Evolutionary conservation across 1,140 invertebrate species (phyloP).

Genomic region (Nymphalis io): DNA sequence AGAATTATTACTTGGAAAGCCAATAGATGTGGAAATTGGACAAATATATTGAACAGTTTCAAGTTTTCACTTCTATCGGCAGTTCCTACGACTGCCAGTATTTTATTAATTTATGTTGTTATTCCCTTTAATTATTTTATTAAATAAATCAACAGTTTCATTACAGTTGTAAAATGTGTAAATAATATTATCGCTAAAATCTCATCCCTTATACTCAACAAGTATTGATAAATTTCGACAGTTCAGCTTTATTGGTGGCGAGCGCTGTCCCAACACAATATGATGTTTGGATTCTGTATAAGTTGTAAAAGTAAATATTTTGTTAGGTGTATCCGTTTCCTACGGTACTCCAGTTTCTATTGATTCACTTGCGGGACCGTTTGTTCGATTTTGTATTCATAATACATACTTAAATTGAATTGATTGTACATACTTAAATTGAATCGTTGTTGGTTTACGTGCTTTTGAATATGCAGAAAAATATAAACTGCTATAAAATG

Average conservation of each 20-base stretch:
- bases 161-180: neutral
- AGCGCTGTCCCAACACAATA: conserved; percentile 18
- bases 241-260: conserved; percentile 21
- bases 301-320: conserved; percentile 12
- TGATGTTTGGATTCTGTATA: conserved; percentile 13
- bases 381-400: neutral
- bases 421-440: too few species aligned
- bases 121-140: too few species aligned
- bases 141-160: too few species aligned
- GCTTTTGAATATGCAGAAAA: too few species aligned
- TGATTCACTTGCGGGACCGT: neutral
- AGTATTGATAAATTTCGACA: conserved; percentile 14
- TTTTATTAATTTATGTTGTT: too few species aligned
- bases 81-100: too few species aligned
- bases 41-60: too few species aligned
- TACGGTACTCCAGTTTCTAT: conserved; percentile 11
- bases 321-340: conserved; percentile 1
- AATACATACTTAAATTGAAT: neutral
- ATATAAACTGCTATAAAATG: too few species aligned
- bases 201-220: neutral
- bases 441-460: too few species aligned
- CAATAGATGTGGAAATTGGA: too few species aligned
- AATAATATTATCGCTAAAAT: neutral
- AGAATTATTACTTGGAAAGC: too few species aligned
- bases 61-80: too few species aligned